Evolutionary conservation across 2,888 invertebrate species (phyloP).

Genomic region (Phania funesta): DNA sequence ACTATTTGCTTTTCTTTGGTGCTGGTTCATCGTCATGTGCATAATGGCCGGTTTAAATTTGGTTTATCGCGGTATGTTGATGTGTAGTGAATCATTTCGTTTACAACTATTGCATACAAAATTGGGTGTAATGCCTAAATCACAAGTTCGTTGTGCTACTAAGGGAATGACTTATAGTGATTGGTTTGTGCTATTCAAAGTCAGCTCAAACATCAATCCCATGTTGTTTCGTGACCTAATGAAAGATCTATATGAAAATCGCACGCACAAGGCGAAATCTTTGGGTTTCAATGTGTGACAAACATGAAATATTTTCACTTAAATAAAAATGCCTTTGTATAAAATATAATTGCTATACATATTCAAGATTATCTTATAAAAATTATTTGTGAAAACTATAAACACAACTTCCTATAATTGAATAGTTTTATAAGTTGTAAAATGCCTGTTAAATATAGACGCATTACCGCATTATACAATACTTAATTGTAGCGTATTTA

Average conservation of each 20-base stretch:
- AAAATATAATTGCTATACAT: not conserved
- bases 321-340: conserved; percentile 6
- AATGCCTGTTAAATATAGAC: conserved; percentile 38
- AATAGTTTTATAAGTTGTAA: conserved; percentile 52
- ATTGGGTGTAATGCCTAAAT: conserved; percentile 71
- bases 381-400: conserved; percentile 27
- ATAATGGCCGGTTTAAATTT: conserved; percentile 84
- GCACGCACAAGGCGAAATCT: conserved; percentile 50
- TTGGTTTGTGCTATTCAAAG: conserved; percentile 88
- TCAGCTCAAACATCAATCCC: conserved; percentile 89
- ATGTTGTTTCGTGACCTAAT: conserved; percentile 85
- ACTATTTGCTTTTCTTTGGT: conserved; percentile 87
- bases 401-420: conserved; percentile 15
- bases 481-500: conserved; percentile 19
- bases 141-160: conserved; percentile 69
- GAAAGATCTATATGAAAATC: conserved; percentile 79
- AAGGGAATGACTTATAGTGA: conserved; percentile 83
- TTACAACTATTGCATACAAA: conserved; percentile 73
- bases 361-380: conserved; percentile 7
- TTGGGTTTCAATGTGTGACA: conserved; percentile 40
- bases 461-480: conserved; percentile 5
- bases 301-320: not conserved
- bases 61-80: conserved; percentile 84
- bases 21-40: conserved; percentile 86
- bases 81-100: conserved; percentile 80